Percentiles rank a stretch among this genome's conserved stretches.
Conservation (phyloP, 92 coral and sea anemone genomes). For the Parazoanthus darwini region DNA sequence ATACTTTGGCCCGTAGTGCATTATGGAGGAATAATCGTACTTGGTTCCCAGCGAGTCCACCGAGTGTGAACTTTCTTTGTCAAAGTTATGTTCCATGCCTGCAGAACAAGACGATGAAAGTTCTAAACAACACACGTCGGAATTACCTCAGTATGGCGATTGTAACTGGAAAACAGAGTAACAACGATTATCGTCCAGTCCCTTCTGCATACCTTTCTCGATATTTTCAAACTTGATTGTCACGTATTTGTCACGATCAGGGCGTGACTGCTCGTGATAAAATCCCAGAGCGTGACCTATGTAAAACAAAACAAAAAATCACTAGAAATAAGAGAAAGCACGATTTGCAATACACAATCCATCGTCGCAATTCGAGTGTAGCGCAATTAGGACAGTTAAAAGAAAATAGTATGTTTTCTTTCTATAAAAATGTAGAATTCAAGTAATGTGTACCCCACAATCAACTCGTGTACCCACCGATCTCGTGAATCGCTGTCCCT, state of each 20-base stretch:
- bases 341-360: too few species aligned
- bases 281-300: slow-evolving; percentile 12
- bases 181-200: too few species aligned
- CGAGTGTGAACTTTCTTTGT: too few species aligned
- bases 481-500: slow-evolving; percentile 24
- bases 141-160: too few species aligned
- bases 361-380: too few species aligned
- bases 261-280: slow-evolving; percentile 11
- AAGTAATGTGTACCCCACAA: background rate
- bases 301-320: background rate
- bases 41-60: too few species aligned
- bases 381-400: background rate
- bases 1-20: background rate
- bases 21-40: slow-evolving; percentile 1
- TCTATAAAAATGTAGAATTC: background rate
- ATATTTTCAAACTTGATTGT: slow-evolving; percentile 5
- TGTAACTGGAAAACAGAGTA: too few species aligned
- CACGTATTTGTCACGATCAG: slow-evolving; percentile 9
- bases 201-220: too few species aligned
- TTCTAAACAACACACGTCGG: too few species aligned
- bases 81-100: too few species aligned
- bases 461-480: background rate
- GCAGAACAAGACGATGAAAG: too few species aligned
- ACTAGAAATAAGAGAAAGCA: too few species aligned
- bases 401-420: background rate